Base-by-base conservation (phyloP, 1,140 invertebrate genomes). In the Caenorhabditis briggsae region DNA sequence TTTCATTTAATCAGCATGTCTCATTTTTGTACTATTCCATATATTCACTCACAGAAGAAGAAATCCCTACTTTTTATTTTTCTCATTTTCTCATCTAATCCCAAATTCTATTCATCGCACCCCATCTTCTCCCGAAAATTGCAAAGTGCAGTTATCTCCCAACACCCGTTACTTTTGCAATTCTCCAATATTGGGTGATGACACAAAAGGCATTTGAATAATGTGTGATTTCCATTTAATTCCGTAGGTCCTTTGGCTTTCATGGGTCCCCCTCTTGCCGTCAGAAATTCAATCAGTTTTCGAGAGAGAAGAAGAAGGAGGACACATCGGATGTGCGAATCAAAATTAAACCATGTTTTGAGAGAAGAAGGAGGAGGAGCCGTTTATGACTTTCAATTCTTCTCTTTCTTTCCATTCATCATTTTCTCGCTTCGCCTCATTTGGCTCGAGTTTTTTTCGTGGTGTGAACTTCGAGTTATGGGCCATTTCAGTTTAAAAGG, bases 141-240 rank as follows among this genome's bases (percentile, higher is more conserved):
- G 59, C 14, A 50, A 20, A 23, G 18, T 50, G 20, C 43, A 78
- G n/a, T 53, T 78, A 12, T 9, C 43, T 50, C 46, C 33, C 46
- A 25, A 25, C 23, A 25, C 14, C 59, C 59, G 16, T 20, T n/a
- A 58, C 20, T 58, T 58, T 20, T 58, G 16, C 56, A n/a, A 9
- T n/a, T 20, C 23, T 20, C 59, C 59, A 18, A 78, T 78, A 78
- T 78, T 78, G 46, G 50, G 7, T 78, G 70, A 78, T 78, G 70
- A 78, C 46, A 78, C 64, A 64, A 23, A 78, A 78, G 46, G 46
- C 70, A 78, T 78, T 78, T 78, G 70, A 78, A 78, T 78, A 78
- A 78, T 78, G 70, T 78, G 70, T 78, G 70, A 78, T 78, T 78
- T 70, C 41, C 64, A 46, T 70, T 78, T 78, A 78, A 78, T 78